phyloP scores from a whole-genome alignment of 2,113 vertebrate genomes.

The Nibea albiflora region DNA sequence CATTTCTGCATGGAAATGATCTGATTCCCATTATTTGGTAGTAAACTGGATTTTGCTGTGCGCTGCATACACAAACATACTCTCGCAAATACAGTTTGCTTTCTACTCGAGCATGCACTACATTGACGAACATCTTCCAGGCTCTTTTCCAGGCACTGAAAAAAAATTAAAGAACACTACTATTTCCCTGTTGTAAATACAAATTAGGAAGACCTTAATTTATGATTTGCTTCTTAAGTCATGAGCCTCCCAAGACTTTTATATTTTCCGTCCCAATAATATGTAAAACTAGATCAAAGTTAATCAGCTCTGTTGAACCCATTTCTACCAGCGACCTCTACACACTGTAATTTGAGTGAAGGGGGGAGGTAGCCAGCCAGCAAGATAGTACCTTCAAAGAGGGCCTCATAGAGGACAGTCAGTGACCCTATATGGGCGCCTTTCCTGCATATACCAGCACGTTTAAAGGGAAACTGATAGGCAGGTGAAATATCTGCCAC shows the following conservation, averaged over 20 bases:
- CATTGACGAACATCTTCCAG: conserved; percentile 39
- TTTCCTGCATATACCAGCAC: conserved; percentile 85
- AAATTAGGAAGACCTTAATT: conserved; percentile 46
- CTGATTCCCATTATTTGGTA: conserved; percentile 78
- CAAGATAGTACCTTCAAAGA: conserved; percentile 76
- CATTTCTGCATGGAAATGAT: conserved; percentile 76
- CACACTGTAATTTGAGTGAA: conserved; percentile 77
- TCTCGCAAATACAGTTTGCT: conserved; percentile 21
- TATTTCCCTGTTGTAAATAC: conserved; percentile 55
- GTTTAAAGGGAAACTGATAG: conserved; percentile 86
- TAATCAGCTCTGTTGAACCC: conserved; percentile 67
- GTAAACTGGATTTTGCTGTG: conserved; percentile 65
- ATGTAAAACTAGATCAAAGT: conserved; percentile 64
- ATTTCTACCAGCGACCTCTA: conserved; percentile 71
- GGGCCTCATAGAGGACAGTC: conserved; percentile 78
- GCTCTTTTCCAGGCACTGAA: conserved; percentile 30
- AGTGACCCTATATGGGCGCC: conserved; percentile 85
- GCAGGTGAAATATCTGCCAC: conserved; percentile 85
- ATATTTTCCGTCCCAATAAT: conserved; percentile 57
- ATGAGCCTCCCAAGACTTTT: conserved; percentile 29
- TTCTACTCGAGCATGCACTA: conserved; percentile 1
- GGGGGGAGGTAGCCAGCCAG: conserved; percentile 58
- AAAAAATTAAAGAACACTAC: conserved; percentile 46
- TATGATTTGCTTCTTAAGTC: conserved; percentile 50
- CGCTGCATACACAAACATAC: conserved; percentile 55